These are phyloP conservation scores for Bothrops jararaca DNA, from an alignment of 2,113 vertebrate genomes.

Conservation along the genomic window DNA sequence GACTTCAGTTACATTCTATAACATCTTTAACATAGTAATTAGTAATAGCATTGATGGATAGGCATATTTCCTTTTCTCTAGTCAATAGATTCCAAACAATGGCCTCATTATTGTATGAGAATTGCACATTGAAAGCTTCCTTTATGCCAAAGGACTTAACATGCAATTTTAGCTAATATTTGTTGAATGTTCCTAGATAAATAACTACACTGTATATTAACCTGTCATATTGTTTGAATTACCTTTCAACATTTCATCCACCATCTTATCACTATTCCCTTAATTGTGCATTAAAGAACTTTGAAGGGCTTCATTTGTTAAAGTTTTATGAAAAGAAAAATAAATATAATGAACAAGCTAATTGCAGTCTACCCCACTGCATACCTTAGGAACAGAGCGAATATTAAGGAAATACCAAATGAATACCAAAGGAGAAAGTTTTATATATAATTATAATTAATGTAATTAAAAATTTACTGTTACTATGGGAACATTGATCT, in stretches of 20 bases:
- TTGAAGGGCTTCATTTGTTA: slow-evolving; percentile 51
- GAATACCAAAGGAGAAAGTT: slow-evolving; percentile 42
- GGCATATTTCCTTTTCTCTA: not conserved
- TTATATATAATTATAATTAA: slow-evolving; percentile 28
- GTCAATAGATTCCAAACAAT: not conserved
- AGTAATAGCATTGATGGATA: not conserved
- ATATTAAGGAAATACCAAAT: slow-evolving; percentile 39
- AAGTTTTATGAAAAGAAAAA: slow-evolving; percentile 54
- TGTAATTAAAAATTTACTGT: slow-evolving; percentile 37
- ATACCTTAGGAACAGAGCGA: slow-evolving; percentile 34
- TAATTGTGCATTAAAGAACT: slow-evolving; percentile 51
- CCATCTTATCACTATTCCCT: slow-evolving; percentile 51
- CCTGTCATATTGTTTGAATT: slow-evolving; percentile 47
- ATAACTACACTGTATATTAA: slow-evolving; percentile 44
- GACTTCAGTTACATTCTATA: not conserved
- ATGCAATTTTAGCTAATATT: slow-evolving; percentile 37
- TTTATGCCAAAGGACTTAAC: slow-evolving; percentile 15
- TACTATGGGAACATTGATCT: slow-evolving; percentile 39
- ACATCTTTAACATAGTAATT: not conserved
- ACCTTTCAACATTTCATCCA: slow-evolving; percentile 52
- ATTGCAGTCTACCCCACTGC: slow-evolving; percentile 48
- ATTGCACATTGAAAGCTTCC: not conserved
- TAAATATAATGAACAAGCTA: slow-evolving; percentile 56
- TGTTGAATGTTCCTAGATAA: slow-evolving; percentile 49
- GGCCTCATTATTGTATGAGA: not conserved